These are phyloP conservation scores for Liolophura sinensis DNA, from an alignment of 1,140 invertebrate genomes.

Conservation along the genomic window DNA sequence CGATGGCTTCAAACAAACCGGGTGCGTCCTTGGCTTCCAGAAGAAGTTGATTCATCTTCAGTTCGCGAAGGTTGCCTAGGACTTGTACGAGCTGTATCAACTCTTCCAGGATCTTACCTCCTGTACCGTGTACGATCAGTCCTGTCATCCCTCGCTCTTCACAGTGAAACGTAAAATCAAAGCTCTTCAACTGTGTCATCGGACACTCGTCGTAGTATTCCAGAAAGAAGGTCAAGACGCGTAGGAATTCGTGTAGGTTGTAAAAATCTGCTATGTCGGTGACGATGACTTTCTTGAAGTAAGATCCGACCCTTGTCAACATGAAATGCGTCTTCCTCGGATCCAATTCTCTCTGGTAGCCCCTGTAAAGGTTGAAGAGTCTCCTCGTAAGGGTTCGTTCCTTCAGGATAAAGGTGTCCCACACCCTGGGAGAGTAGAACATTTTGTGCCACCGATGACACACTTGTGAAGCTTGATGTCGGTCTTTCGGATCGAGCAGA, in stretches of 20 bases:
- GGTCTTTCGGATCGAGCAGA: constrained; percentile 69
- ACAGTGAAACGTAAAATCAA: constrained; percentile 79
- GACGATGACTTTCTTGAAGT: constrained; percentile 72
- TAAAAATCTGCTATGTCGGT: constrained; percentile 78
- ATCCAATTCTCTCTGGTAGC: constrained; percentile 62
- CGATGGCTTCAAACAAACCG: constrained; percentile 73
- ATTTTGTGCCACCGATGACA: constrained; percentile 71
- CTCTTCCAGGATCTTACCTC: constrained; percentile 63
- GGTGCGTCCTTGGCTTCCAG: constrained; percentile 65
- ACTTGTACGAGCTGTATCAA: constrained; percentile 57
- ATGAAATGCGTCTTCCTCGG: constrained; percentile 62
- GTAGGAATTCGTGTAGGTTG: constrained; percentile 74
- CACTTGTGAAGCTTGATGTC: constrained; percentile 77
- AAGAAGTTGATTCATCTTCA: constrained; percentile 78
- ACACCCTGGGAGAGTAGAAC: constrained; percentile 75
- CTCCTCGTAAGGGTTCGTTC: constrained; percentile 75
- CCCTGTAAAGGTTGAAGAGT: constrained; percentile 81
- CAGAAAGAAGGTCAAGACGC: constrained; percentile 63
- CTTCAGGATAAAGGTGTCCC: constrained; percentile 72
- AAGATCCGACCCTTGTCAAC: constrained; percentile 71
- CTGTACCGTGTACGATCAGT: constrained; percentile 71
- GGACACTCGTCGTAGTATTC: constrained; percentile 40
- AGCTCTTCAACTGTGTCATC: constrained; percentile 47
- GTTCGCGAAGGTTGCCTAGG: constrained; percentile 69
- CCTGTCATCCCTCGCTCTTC: constrained; percentile 61